phyloP scores from a whole-genome alignment of 2,888 invertebrate species.

The Callyntrura guangdongensis region DNA sequence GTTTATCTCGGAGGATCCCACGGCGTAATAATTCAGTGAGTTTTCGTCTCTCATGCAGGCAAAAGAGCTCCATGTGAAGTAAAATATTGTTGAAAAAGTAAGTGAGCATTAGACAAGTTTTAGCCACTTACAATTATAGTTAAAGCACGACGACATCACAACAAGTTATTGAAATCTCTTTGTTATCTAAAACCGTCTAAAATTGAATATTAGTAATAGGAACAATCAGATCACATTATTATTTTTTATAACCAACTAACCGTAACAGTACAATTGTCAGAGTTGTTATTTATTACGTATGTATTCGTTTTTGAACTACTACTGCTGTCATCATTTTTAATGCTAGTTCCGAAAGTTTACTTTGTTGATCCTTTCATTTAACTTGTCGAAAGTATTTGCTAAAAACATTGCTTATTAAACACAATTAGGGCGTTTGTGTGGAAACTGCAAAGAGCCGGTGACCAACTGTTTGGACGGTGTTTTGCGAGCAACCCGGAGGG shows the following conservation, averaged over 20 bases:
- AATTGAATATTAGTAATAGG: not conserved
- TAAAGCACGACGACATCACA: conserved; percentile 40
- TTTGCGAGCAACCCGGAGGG: conserved; percentile 81
- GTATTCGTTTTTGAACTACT: not conserved
- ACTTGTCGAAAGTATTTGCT: conserved; percentile 28
- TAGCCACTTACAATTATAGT: not conserved
- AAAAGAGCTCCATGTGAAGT: not conserved
- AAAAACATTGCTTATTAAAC: conserved; percentile 63
- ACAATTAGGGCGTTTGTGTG: conserved; percentile 83
- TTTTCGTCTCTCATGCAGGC: not conserved
- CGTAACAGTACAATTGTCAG: conserved; percentile 1
- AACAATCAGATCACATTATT: not conserved
- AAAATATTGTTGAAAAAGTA: not conserved
- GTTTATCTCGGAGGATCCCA: no score
- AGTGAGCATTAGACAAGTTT: no score
- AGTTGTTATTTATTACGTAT: conserved; percentile 14
- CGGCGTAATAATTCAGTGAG: no score
- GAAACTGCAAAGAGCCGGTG: conserved; percentile 83
- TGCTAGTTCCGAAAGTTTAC: not conserved
- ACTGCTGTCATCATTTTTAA: not conserved
- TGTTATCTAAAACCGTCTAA: conserved; percentile 17
- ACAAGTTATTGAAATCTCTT: conserved; percentile 14
- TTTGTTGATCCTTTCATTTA: not conserved
- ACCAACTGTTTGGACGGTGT: conserved; percentile 84
- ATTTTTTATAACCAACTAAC: not conserved